Conservation (phyloP, 2,113 vertebrate species). For the Pagrus major region DNA sequence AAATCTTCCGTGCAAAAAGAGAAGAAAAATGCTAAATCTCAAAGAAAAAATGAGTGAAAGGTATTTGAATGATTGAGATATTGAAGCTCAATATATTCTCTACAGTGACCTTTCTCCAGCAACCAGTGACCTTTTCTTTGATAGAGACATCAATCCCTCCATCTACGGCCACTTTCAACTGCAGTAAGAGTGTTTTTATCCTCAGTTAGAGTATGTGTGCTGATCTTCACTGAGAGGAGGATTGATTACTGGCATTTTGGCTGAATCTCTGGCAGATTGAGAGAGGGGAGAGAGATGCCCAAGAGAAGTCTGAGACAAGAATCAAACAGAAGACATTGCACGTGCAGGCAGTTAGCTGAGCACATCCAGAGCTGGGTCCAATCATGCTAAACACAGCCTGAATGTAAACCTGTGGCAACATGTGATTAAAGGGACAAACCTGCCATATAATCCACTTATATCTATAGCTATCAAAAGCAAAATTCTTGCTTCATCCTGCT, state of each 20-base stretch:
- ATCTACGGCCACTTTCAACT: conserved; percentile 16
- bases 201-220: not conserved
- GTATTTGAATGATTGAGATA: not conserved
- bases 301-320: not conserved
- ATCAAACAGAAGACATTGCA: not conserved
- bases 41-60: not conserved
- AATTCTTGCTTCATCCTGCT: conserved; percentile 11
- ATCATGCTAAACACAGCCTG: not conserved
- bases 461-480: conserved; percentile 21
- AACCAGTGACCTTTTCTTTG: conserved; percentile 48
- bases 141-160: conserved; percentile 25
- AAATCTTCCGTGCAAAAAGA: not conserved
- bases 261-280: not conserved
- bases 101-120: conserved; percentile 20
- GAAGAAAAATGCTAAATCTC: not conserved
- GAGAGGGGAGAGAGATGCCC: not conserved
- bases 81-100: not conserved
- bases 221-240: not conserved
- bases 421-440: conserved; percentile 24
- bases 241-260: not conserved
- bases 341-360: conserved; percentile 9
- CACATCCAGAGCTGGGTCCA: not conserved
- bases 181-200: not conserved
- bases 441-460: not conserved
- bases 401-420: not conserved